phyloP scores from a whole-genome alignment of 2,797 vertebrate species.

The Knipowitschia caucasica region DNA sequence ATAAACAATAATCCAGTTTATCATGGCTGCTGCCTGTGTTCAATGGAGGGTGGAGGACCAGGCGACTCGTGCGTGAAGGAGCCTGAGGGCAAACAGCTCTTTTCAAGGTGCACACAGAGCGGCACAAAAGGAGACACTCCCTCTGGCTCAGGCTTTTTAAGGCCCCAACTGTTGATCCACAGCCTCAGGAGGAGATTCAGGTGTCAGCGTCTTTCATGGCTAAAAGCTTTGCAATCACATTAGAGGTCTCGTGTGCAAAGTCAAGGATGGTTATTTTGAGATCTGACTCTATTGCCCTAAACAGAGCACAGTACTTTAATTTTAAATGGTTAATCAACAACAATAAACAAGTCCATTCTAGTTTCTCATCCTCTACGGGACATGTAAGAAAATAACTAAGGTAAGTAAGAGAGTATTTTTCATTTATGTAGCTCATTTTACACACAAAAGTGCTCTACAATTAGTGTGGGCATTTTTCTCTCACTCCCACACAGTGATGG shows the following conservation, averaged over 20 bases:
- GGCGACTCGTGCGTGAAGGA: not conserved
- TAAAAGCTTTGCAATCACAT: constrained; percentile 9
- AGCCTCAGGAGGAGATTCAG: constrained; percentile 4
- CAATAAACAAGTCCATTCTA: not conserved
- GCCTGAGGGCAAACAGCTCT: not conserved
- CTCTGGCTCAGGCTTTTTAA: constrained; percentile 4
- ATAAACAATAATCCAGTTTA: not conserved
- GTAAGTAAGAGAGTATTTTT: no score
- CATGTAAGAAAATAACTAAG: no score
- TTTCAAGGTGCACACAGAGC: not conserved
- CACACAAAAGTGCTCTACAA: no score
- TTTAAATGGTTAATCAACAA: not conserved
- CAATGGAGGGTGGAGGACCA: constrained; percentile 24
- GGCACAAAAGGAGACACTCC: constrained; percentile 3
- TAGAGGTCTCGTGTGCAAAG: not conserved
- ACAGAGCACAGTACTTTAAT: not conserved
- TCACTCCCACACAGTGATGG: no score
- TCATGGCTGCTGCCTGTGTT: not conserved
- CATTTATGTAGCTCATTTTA: no score
- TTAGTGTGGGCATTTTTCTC: no score
- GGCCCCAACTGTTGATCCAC: constrained; percentile 4
- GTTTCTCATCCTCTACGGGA: not conserved
- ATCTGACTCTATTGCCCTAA: not conserved
- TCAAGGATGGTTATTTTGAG: not conserved
- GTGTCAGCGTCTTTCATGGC: constrained; percentile 4